Percentiles rank a stretch among this genome's conserved stretches.
Conservation (phyloP, 2,888 invertebrate genomes). For the Venustoraphidia nigricollis region DNA sequence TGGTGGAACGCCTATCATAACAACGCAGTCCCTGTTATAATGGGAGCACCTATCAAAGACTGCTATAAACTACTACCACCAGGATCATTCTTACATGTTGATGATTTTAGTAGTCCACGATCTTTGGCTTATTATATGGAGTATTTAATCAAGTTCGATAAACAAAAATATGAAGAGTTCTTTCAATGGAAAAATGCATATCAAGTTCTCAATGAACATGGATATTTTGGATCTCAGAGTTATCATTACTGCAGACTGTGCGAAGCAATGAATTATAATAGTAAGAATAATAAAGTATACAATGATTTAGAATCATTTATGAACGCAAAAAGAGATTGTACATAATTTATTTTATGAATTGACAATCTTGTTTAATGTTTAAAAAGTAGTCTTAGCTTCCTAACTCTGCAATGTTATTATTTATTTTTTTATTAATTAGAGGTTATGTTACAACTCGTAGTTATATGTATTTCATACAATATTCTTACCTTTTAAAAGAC, state of each 20-base stretch:
- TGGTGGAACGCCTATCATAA: constrained; percentile 49
- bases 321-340: constrained; percentile 20
- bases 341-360: constrained; percentile 7
- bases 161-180: constrained; percentile 27
- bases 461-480: too few relatives aligned
- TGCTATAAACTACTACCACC: constrained; percentile 41
- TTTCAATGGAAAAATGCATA: constrained; percentile 45
- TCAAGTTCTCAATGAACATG: constrained; percentile 45
- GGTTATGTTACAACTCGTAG: too few relatives aligned
- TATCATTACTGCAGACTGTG: constrained; percentile 48
- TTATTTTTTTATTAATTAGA: too few relatives aligned
- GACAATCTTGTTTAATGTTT: too few relatives aligned
- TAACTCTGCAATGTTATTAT: too few relatives aligned
- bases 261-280: constrained; percentile 50
- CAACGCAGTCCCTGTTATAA: constrained; percentile 45
- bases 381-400: too few relatives aligned
- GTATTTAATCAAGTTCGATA: constrained; percentile 26
- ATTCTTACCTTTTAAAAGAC: too few relatives aligned
- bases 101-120: constrained; percentile 33
- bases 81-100: constrained; percentile 42
- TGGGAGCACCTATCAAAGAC: constrained; percentile 35
- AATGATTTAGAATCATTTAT: constrained; percentile 26
- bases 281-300: constrained; percentile 25
- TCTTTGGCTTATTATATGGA: constrained; percentile 36
- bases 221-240: constrained; percentile 43